Evolutionary conservation across 1,140 invertebrate genomes (phyloP).

Genomic region (Macrobrachium rosenbergii): DNA sequence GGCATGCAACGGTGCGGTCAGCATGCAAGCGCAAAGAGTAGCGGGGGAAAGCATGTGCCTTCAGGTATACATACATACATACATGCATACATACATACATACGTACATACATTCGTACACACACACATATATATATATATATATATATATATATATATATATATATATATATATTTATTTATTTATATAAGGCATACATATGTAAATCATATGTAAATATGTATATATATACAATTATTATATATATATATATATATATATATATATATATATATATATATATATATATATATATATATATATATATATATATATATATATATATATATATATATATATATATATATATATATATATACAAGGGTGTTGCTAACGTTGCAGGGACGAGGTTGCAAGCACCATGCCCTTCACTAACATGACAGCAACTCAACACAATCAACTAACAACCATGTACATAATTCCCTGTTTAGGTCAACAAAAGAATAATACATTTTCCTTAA

Average conservation of each 20-base stretch:
- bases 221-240: conserved; percentile 13
- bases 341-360: too few relatives aligned
- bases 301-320: conserved; percentile 3
- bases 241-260: conserved; percentile 44
- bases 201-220: background rate
- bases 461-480: too few relatives aligned
- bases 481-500: too few relatives aligned
- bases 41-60: background rate
- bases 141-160: conserved; percentile 22
- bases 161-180: conserved; percentile 15
- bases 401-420: too few relatives aligned
- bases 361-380: too few relatives aligned
- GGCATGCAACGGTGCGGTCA: too few relatives aligned
- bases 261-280: conserved; percentile 23
- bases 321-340: background rate
- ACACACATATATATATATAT: conserved; percentile 16
- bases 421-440: too few relatives aligned
- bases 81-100: too few relatives aligned
- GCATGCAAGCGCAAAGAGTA: too few relatives aligned
- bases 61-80: too few relatives aligned
- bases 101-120: background rate
- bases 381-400: too few relatives aligned
- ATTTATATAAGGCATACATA: background rate
- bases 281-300: conserved; percentile 14
- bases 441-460: too few relatives aligned